Evolutionary conservation across 2,113 vertebrate genomes (phyloP).

Genomic region (Lepus europaeus): DNA sequence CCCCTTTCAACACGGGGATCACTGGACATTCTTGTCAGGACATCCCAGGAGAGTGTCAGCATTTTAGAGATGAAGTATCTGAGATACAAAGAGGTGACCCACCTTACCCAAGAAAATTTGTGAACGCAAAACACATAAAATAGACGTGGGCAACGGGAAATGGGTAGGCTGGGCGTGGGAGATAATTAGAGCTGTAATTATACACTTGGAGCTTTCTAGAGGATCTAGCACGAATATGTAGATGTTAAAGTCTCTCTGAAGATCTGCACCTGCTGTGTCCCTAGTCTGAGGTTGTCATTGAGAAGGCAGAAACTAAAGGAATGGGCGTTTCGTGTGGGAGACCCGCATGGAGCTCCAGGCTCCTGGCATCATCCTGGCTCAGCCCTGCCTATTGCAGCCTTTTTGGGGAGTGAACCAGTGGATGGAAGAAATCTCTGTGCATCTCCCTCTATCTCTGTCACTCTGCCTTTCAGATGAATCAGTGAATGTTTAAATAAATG

Average conservation of each 20-base stretch:
- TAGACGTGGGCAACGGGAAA: not conserved
- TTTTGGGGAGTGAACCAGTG: no score
- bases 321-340: not conserved
- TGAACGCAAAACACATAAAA: not conserved
- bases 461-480: no score
- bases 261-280: not conserved
- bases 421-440: no score
- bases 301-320: not conserved
- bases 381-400: no score
- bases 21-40: not conserved
- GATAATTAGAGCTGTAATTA: not conserved
- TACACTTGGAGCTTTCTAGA: not conserved
- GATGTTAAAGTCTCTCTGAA: not conserved
- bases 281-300: not conserved
- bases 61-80: not conserved
- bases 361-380: no score
- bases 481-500: no score
- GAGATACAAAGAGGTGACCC: not conserved
- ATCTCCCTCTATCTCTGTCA: no score
- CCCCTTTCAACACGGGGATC: conserved; percentile 8
- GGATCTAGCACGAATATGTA: not conserved
- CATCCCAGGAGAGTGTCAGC: not conserved
- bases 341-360: no score
- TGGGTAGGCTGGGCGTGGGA: not conserved
- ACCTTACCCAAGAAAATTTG: not conserved